A percentile compares a stretch with the other conserved stretches of the same genome.
phyloP scores from a whole-genome alignment of 2,797 vertebrate genomes.

The Trematomus bernacchii region DNA sequence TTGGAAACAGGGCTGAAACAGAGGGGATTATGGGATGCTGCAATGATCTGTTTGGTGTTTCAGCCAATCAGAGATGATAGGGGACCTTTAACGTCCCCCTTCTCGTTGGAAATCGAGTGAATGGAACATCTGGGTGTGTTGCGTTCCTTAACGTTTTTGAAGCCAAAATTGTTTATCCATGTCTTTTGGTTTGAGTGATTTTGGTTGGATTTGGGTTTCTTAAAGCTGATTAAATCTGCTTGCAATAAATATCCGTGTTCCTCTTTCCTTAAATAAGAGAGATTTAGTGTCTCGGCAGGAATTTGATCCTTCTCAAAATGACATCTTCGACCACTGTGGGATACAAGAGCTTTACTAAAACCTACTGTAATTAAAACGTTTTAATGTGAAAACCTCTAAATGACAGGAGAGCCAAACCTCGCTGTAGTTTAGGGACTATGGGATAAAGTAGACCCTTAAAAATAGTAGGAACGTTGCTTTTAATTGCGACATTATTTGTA shows the following conservation, averaged over 20 bases:
- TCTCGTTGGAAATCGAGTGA: not conserved
- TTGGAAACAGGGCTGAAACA: too few species aligned
- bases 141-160: slow-evolving; percentile 24
- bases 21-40: too few species aligned
- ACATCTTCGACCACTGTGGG: too few species aligned
- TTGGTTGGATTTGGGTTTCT: slow-evolving; percentile 14
- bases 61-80: too few species aligned
- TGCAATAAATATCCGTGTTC: slow-evolving; percentile 28
- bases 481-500: not conserved
- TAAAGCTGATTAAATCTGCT: slow-evolving; percentile 32
- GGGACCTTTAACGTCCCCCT: not conserved
- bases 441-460: not conserved
- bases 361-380: slow-evolving; percentile 4
- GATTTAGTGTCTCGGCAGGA: not conserved
- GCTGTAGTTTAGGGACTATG: not conserved
- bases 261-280: not conserved
- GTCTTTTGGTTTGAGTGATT: slow-evolving; percentile 7
- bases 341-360: not conserved
- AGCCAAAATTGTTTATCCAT: slow-evolving; percentile 24
- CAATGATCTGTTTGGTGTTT: too few species aligned
- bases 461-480: not conserved
- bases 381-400: not conserved
- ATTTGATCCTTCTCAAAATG: not conserved
- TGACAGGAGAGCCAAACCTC: not conserved
- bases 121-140: slow-evolving; percentile 53